Evolutionary conservation across 2,797 vertebrate genomes (phyloP).

Genomic region (Enoplosus armatus): DNA sequence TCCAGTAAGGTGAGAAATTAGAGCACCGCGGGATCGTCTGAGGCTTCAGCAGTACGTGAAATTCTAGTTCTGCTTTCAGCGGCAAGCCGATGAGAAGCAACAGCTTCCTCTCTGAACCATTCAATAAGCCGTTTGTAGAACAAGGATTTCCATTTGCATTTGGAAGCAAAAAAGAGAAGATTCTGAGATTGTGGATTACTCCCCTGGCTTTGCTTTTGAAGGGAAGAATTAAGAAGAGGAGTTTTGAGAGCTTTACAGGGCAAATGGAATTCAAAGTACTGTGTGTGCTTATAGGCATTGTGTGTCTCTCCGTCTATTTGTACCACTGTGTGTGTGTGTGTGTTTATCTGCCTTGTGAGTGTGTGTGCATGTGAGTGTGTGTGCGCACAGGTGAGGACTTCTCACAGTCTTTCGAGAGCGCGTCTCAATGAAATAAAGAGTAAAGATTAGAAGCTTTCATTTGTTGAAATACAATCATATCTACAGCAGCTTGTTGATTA

Average conservation of each 20-base stretch:
- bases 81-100: conserved; percentile 23
- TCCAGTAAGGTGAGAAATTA: conserved; percentile 1
- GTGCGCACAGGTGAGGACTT: conserved; percentile 1
- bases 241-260: conserved; percentile 48
- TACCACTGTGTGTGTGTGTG: neutral
- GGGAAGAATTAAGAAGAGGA: conserved; percentile 52
- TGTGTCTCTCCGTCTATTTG: neutral
- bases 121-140: conserved; percentile 64
- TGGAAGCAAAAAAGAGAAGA: conserved; percentile 49
- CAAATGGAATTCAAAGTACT: conserved; percentile 41
- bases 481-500: neutral
- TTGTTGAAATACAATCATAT: neutral
- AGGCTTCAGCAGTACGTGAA: neutral
- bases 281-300: neutral
- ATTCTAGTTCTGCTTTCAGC: conserved; percentile 15
- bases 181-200: conserved; percentile 63
- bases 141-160: conserved; percentile 68
- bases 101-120: conserved; percentile 38
- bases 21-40: neutral
- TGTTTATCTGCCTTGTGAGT: neutral
- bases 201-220: conserved; percentile 54
- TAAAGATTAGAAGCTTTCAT: neutral
- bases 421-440: neutral
- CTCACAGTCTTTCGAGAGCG: neutral
- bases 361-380: no score